A percentile compares a stretch with the other conserved stretches of the same genome.
These are phyloP conservation scores for Latrodectus hesperus DNA, from an alignment of 2,888 invertebrate species.

Conservation along the genomic window DNA sequence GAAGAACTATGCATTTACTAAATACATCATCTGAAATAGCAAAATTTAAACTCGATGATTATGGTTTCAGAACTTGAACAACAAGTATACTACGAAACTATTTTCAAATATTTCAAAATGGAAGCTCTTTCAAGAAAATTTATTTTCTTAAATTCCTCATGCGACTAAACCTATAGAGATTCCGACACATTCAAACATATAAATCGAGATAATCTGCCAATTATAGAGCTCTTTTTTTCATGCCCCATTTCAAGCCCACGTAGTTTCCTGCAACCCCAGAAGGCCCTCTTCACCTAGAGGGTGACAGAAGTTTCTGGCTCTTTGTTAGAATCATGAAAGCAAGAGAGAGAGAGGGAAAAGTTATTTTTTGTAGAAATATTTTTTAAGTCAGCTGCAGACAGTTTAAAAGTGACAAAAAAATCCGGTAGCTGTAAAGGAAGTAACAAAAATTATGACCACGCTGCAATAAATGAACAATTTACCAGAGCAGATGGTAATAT, in stretches of 20 bases:
- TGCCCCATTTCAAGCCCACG: neutral
- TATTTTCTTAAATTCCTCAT: neutral
- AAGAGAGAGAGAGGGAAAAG: neutral
- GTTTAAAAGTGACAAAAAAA: constrained; percentile 36
- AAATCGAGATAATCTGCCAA: constrained; percentile 60
- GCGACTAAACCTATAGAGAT: neutral
- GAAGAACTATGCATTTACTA: too few relatives aligned
- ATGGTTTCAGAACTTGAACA: too few relatives aligned
- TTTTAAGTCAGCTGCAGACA: constrained; percentile 15
- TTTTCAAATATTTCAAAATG: too few relatives aligned
- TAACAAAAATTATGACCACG: too few relatives aligned
- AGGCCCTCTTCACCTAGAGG: constrained; percentile 17
- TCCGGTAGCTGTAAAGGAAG: neutral
- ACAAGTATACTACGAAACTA: too few relatives aligned
- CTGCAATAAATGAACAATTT: too few relatives aligned
- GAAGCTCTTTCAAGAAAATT: neutral
- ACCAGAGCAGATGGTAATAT: too few relatives aligned
- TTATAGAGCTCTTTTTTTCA: neutral
- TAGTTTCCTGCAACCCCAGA: neutral
- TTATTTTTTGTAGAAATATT: neutral
- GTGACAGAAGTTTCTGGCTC: constrained; percentile 6
- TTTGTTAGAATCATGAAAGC: neutral
- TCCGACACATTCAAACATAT: constrained; percentile 47
- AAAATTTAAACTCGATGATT: too few relatives aligned
- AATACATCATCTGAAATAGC: too few relatives aligned